A percentile compares a stretch with the other conserved stretches of the same genome.
phyloP scores from a whole-genome alignment of 1,140 invertebrate genomes.

The Mizuhopecten yessoensis region DNA sequence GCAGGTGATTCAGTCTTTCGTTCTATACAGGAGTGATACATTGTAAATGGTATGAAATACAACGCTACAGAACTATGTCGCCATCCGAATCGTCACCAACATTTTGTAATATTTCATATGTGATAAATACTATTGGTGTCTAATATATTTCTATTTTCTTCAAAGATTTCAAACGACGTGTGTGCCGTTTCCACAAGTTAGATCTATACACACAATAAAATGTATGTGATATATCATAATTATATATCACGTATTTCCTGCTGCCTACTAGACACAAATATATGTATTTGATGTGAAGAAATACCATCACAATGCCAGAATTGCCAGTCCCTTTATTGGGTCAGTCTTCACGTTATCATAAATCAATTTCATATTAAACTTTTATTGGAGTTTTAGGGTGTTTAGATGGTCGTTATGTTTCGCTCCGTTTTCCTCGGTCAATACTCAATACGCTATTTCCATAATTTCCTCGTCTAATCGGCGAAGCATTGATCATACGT shows the following conservation, averaged over 20 bases:
- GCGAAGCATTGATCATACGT: background rate
- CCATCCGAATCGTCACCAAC: no score
- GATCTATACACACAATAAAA: background rate
- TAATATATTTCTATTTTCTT: no score
- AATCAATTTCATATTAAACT: conserved; percentile 40
- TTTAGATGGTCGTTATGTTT: conserved; percentile 19
- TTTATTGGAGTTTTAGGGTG: conserved; percentile 29
- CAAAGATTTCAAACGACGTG: no score
- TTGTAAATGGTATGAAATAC: no score
- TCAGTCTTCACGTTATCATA: background rate
- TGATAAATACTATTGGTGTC: no score
- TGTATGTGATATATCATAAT: background rate
- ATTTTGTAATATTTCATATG: no score
- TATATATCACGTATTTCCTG: background rate
- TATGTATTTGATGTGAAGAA: background rate
- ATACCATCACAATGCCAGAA: background rate
- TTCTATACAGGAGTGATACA: no score
- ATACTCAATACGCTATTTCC: conserved; percentile 27
- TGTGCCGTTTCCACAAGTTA: no score
- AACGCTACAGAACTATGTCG: no score
- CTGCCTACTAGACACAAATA: background rate
- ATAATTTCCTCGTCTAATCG: conserved; percentile 33
- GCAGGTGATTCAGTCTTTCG: no score
- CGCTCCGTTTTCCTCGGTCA: conserved; percentile 31
- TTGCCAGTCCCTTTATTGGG: background rate